phyloP scores from a whole-genome alignment of 2,888 invertebrate species.

The Drosophila sordidula region DNA sequence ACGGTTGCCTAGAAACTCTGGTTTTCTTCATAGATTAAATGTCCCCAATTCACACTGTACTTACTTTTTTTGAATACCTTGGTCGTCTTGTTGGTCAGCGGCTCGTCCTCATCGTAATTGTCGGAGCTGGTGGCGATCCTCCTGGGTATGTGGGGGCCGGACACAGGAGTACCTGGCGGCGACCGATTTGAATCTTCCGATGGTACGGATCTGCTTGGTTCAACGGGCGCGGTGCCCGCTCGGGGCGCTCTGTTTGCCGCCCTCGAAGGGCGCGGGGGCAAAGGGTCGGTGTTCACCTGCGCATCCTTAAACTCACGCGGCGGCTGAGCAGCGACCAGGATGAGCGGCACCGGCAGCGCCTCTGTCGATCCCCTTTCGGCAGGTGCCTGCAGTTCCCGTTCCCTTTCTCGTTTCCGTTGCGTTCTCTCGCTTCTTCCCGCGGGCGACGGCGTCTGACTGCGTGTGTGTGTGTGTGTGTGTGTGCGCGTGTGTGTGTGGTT shows the following conservation, averaged over 20 bases:
- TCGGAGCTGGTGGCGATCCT: background rate
- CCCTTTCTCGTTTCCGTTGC: background rate
- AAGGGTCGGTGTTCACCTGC: background rate
- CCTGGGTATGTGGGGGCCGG: background rate
- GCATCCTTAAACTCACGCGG: background rate
- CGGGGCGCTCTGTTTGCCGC: background rate
- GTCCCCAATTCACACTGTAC: slow-evolving; percentile 12
- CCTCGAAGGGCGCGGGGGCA: background rate
- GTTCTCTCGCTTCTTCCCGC: background rate
- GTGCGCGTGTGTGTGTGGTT: slow-evolving; percentile 5
- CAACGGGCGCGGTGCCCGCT: too few species aligned
- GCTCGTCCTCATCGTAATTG: slow-evolving; percentile 9
- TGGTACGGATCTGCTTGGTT: too few species aligned
- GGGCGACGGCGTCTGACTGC: slow-evolving; percentile 17
- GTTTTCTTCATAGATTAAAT: too few species aligned
- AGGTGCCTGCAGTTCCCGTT: too few species aligned
- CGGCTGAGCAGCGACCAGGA: slow-evolving; percentile 1
- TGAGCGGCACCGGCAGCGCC: background rate
- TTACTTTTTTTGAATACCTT: slow-evolving; percentile 63
- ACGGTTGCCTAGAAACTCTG: too few species aligned
- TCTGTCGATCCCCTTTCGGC: too few species aligned
- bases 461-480: background rate
- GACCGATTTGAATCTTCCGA: too few species aligned
- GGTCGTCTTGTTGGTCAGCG: slow-evolving; percentile 47
- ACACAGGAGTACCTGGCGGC: too few species aligned